These are phyloP conservation scores for Meandrusa payeni DNA, from an alignment of 2,888 invertebrate genomes.

Conservation along the genomic window DNA sequence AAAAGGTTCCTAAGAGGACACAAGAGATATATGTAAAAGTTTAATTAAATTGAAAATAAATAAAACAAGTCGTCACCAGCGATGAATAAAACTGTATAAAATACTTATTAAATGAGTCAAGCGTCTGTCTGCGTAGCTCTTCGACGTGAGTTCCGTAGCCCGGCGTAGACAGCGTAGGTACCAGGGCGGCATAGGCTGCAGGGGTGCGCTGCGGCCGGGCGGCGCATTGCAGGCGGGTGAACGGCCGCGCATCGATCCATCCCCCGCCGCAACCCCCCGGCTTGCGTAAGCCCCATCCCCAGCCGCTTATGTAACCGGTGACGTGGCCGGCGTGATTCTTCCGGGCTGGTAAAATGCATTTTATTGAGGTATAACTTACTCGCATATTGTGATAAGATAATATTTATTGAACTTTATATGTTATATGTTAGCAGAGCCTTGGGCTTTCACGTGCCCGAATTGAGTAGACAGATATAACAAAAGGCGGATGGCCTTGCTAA, in stretches of 20 bases:
- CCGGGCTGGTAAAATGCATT: constrained; percentile 36
- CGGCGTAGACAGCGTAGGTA: constrained; percentile 36
- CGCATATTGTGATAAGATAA: neutral
- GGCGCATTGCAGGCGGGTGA: constrained; percentile 80
- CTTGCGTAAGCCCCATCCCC: constrained; percentile 63
- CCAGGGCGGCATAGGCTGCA: constrained; percentile 58
- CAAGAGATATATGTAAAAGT: too few species aligned
- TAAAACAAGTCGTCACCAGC: too few species aligned
- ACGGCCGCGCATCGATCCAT: constrained; percentile 76
- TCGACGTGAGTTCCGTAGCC: constrained; percentile 14
- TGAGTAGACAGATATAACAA: too few species aligned
- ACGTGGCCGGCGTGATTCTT: constrained; percentile 63
- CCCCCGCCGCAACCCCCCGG: constrained; percentile 33
- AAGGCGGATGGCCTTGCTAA: too few species aligned
- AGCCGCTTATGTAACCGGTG: constrained; percentile 68
- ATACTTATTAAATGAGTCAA: neutral
- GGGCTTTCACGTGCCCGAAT: too few species aligned
- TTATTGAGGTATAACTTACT: constrained; percentile 6
- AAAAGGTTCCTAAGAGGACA: too few species aligned
- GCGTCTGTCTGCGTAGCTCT: constrained; percentile 6
- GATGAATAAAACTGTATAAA: too few species aligned
- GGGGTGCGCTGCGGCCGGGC: constrained; percentile 51
- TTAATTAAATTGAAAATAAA: too few species aligned
- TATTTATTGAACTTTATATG: too few species aligned
- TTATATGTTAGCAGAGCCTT: too few species aligned